Evolutionary conservation across 2,888 invertebrate genomes (phyloP).

Genomic region (Drosophila setosimentum): DNA sequence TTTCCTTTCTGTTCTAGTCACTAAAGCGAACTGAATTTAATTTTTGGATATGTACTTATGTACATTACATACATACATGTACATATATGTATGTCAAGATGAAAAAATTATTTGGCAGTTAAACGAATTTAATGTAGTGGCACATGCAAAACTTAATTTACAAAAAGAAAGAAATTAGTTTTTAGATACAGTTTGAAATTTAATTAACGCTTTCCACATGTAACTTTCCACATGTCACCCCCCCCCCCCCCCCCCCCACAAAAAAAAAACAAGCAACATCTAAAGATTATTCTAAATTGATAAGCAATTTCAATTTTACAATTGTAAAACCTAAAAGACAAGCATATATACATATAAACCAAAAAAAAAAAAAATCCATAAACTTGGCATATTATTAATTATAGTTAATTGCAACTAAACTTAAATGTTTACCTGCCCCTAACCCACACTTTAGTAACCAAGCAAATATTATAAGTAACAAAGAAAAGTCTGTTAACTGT

Average conservation of each 20-base stretch:
- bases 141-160: constrained; percentile 44
- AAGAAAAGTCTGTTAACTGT: constrained; percentile 79
- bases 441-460: constrained; percentile 38
- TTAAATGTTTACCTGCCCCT: constrained; percentile 57
- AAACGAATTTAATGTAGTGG: constrained; percentile 80
- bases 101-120: constrained; percentile 57
- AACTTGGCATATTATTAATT: constrained; percentile 49
- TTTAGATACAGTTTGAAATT: constrained; percentile 42
- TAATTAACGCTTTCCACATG: constrained; percentile 48
- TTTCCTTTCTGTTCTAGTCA: constrained; percentile 40
- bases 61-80: constrained; percentile 4
- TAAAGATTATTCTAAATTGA: constrained; percentile 78
- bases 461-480: constrained; percentile 56
- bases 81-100: constrained; percentile 30
- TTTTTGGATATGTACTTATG: constrained; percentile 51
- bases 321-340: constrained; percentile 45
- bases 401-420: constrained; percentile 52
- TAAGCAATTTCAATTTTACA: constrained; percentile 81
- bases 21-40: constrained; percentile 47
- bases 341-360: constrained; percentile 19
- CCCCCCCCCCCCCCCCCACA: not conserved
- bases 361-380: constrained; percentile 15
- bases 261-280: constrained; percentile 10
- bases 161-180: constrained; percentile 27
- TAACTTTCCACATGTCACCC: constrained; percentile 5